These are phyloP conservation scores for Catostomus latipinnis DNA, from an alignment of 2,797 vertebrate species.

Conservation along the genomic window DNA sequence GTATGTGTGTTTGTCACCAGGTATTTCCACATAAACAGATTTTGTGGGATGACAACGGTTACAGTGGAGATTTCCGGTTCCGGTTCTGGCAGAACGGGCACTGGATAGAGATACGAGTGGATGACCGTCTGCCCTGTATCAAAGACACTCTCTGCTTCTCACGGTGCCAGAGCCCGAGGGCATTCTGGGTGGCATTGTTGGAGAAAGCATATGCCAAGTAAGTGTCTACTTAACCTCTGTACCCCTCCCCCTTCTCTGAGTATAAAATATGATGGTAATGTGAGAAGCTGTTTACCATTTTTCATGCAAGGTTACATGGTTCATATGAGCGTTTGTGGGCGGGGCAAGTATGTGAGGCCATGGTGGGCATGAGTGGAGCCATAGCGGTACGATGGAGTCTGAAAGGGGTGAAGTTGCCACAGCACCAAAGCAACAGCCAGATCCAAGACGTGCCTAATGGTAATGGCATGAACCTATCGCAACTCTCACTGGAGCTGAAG, in stretches of 20 bases:
- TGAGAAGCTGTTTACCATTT: not conserved
- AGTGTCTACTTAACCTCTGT: constrained; percentile 50
- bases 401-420: constrained; percentile 62
- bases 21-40: constrained; percentile 89
- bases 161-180: constrained; percentile 84
- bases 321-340: constrained; percentile 94
- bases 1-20: constrained; percentile 65
- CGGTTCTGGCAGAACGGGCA: constrained; percentile 88
- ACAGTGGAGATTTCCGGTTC: constrained; percentile 86
- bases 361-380: constrained; percentile 92
- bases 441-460: constrained; percentile 57
- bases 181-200: constrained; percentile 94
- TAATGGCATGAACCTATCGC: constrained; percentile 67
- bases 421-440: constrained; percentile 45
- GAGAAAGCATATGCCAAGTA: constrained; percentile 98
- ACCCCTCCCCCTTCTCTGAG: not conserved
- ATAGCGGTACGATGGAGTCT: constrained; percentile 89
- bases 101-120: constrained; percentile 90
- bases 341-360: constrained; percentile 92
- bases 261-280: not conserved
- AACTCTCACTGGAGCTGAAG: constrained; percentile 80
- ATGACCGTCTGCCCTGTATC: constrained; percentile 91
- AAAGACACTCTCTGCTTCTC: constrained; percentile 90
- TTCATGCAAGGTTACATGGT: constrained; percentile 82
- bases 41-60: constrained; percentile 83